phyloP scores from a whole-genome alignment of 2,797 vertebrate genomes.

The Poeciliopsis presidionis region DNA sequence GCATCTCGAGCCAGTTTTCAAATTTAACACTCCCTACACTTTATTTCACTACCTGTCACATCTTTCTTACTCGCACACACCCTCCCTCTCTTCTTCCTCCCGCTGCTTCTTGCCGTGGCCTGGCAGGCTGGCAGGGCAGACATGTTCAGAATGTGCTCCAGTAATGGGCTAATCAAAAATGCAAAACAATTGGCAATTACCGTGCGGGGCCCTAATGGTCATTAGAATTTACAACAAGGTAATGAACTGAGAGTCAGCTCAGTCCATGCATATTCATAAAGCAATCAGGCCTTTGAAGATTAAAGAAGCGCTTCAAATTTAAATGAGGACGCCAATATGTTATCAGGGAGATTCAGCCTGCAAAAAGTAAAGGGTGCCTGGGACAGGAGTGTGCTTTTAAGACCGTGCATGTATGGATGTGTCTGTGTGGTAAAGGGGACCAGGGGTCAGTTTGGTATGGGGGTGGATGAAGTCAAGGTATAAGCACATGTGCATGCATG shows the following conservation, averaged over 20 bases:
- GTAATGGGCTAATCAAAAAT: conserved; percentile 99
- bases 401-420: conserved; percentile 43
- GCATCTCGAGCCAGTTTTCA: conserved; percentile 45
- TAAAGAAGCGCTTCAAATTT: conserved; percentile 99
- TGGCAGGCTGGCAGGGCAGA: conserved; percentile 92
- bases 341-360: conserved; percentile 99
- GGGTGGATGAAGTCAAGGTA: conserved; percentile 46
- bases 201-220: conserved; percentile 99
- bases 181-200: conserved; percentile 99
- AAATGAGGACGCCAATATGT: conserved; percentile 99
- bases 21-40: conserved; percentile 44
- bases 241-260: conserved; percentile 99
- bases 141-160: conserved; percentile 98
- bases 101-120: conserved; percentile 60
- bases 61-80: conserved; percentile 23
- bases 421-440: conserved; percentile 37
- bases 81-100: conserved; percentile 31
- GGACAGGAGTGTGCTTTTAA: conserved; percentile 68
- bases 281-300: conserved; percentile 99
- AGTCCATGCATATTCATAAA: conserved; percentile 99
- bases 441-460: conserved; percentile 61
- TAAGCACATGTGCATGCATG: conserved; percentile 30
- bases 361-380: conserved; percentile 84
- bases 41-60: conserved; percentile 36
- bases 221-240: conserved; percentile 99